phyloP scores from a whole-genome alignment of 2,113 vertebrate species.

The Lutjanus erythropterus region DNA sequence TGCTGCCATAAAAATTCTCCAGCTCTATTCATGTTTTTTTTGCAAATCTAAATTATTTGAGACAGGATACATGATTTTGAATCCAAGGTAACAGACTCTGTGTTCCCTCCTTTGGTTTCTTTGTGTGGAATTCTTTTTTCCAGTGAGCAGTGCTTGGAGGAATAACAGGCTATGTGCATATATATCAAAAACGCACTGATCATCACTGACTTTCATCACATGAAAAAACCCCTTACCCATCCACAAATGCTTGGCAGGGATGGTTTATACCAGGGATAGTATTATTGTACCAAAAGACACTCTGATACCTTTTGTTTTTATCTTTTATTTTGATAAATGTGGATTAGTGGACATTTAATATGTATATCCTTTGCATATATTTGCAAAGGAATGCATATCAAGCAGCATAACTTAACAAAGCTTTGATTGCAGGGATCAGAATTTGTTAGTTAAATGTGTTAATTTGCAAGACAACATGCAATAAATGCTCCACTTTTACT shows the following conservation, averaged over 20 bases:
- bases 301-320: background rate
- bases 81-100: conserved; percentile 31
- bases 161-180: background rate
- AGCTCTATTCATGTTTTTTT: conserved; percentile 32
- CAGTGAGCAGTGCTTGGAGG: background rate
- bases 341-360: background rate
- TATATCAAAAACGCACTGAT: background rate
- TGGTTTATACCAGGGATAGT: background rate
- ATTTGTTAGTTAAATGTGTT: background rate
- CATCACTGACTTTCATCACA: background rate
- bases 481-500: background rate
- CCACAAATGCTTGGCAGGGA: background rate
- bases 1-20: conserved; percentile 24
- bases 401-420: background rate
- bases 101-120: conserved; percentile 11
- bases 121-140: conserved; percentile 2
- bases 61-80: conserved; percentile 34
- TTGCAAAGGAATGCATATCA: background rate
- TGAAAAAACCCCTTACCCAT: background rate
- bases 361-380: background rate
- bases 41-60: conserved; percentile 37
- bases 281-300: conserved; percentile 1
- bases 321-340: background rate
- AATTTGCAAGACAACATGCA: background rate
- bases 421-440: background rate